Conservation (phyloP, 2,113 vertebrate species). For the Laticauda laticaudata region DNA sequence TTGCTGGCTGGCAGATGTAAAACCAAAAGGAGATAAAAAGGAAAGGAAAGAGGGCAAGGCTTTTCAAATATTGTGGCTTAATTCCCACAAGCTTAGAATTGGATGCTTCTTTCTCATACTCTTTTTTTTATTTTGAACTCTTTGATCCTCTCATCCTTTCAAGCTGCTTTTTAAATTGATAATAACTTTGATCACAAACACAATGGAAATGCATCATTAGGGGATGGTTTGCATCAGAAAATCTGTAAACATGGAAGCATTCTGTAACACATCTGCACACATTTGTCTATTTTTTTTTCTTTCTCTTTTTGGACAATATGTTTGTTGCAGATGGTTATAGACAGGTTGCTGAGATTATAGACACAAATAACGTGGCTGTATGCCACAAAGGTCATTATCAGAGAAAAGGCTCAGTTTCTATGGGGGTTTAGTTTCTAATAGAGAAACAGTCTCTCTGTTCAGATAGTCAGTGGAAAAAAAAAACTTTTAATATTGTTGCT, state of each 20-base stretch:
- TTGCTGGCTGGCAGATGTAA: not conserved
- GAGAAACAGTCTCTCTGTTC: not conserved
- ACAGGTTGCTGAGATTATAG: not conserved
- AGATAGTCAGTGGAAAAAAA: too few species aligned
- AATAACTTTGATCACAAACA: not conserved
- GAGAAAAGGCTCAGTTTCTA: not conserved
- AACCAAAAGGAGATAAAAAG: not conserved
- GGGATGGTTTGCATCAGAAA: not conserved
- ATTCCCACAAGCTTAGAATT: not conserved
- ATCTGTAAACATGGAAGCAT: not conserved
- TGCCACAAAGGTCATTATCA: not conserved
- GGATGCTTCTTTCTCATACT: not conserved
- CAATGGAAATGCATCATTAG: not conserved
- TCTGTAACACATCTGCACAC: not conserved
- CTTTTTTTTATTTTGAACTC: not conserved
- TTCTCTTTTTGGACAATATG: not conserved
- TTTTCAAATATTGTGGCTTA: not conserved
- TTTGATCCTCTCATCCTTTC: not conserved
- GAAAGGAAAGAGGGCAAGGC: not conserved
- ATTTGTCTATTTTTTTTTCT: not conserved
- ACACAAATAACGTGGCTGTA: not conserved
- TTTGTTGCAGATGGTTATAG: not conserved
- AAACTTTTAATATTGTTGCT: not conserved
- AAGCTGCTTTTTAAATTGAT: not conserved
- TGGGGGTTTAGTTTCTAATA: not conserved